phyloP scores from a whole-genome alignment of 2,888 invertebrate species.

The Polietes domitor region DNA sequence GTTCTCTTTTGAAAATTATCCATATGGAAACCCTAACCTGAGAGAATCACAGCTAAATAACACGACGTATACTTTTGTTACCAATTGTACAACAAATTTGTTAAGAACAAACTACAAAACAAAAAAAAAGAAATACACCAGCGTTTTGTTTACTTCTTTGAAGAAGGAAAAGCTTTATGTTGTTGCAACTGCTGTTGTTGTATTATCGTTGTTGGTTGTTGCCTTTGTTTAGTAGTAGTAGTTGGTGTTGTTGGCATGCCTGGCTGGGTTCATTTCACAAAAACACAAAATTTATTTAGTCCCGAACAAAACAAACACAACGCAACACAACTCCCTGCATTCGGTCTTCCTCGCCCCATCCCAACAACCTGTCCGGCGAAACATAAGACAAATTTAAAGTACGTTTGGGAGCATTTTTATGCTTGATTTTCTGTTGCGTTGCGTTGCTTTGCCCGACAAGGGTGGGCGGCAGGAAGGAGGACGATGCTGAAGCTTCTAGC shows the following conservation, averaged over 20 bases:
- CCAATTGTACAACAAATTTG: background rate
- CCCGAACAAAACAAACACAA: slow-evolving; percentile 16
- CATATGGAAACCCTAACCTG: background rate
- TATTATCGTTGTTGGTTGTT: background rate
- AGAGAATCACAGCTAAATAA: too few species aligned
- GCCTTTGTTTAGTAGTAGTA: slow-evolving; percentile 7
- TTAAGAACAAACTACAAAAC: slow-evolving; percentile 5
- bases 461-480: too few species aligned
- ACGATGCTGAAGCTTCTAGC: background rate
- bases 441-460: too few species aligned
- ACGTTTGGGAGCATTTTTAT: slow-evolving; percentile 16
- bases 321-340: background rate
- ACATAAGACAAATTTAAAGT: slow-evolving; percentile 3
- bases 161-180: slow-evolving; percentile 14
- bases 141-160: slow-evolving; percentile 16
- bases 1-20: slow-evolving; percentile 6
- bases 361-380: background rate
- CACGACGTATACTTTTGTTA: background rate
- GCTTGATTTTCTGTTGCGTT: background rate
- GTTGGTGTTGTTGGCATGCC: background rate
- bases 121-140: background rate
- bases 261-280: slow-evolving; percentile 11
- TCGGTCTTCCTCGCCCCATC: background rate
- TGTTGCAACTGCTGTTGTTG: background rate
- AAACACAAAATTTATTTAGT: slow-evolving; percentile 12